Evolutionary conservation across 1,140 invertebrate genomes (phyloP).

Genomic region (Bombus pyrosoma): DNA sequence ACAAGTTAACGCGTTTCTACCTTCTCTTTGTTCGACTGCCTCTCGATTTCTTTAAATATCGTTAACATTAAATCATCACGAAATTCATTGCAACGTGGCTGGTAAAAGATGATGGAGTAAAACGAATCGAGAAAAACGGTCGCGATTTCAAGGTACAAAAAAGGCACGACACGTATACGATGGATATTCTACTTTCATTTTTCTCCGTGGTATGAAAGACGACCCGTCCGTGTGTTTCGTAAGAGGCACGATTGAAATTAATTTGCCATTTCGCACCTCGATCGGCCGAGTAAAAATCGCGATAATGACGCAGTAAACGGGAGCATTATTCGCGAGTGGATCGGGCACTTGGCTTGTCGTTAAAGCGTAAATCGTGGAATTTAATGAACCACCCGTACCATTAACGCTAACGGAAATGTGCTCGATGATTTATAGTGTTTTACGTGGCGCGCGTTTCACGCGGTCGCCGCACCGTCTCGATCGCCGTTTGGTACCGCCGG

Average conservation of each 20-base stretch:
- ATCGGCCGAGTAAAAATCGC: slow-evolving; percentile 46
- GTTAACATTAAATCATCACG: neutral
- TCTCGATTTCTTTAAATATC: neutral
- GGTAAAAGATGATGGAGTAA: neutral
- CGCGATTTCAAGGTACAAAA: neutral
- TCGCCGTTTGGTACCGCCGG: neutral
- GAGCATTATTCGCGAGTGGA: slow-evolving; percentile 43
- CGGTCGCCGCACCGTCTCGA: neutral
- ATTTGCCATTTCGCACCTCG: slow-evolving; percentile 55
- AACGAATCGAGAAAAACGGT: neutral
- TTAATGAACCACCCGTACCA: slow-evolving; percentile 56
- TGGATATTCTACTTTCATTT: slow-evolving; percentile 18
- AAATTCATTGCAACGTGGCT: neutral
- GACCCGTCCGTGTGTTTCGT: slow-evolving; percentile 20
- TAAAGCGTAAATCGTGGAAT: slow-evolving; percentile 51
- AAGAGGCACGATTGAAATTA: slow-evolving; percentile 41
- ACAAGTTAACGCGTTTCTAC: neutral
- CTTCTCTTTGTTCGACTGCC: no score
- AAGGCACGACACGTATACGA: neutral
- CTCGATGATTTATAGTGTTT: slow-evolving; percentile 53
- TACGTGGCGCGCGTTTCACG: slow-evolving; percentile 2
- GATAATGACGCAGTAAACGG: slow-evolving; percentile 57
- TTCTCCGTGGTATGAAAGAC: neutral
- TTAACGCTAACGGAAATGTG: slow-evolving; percentile 48
- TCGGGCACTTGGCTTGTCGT: neutral